phyloP scores from a whole-genome alignment of 2,888 invertebrate species.

The Ophion obscuratus region DNA sequence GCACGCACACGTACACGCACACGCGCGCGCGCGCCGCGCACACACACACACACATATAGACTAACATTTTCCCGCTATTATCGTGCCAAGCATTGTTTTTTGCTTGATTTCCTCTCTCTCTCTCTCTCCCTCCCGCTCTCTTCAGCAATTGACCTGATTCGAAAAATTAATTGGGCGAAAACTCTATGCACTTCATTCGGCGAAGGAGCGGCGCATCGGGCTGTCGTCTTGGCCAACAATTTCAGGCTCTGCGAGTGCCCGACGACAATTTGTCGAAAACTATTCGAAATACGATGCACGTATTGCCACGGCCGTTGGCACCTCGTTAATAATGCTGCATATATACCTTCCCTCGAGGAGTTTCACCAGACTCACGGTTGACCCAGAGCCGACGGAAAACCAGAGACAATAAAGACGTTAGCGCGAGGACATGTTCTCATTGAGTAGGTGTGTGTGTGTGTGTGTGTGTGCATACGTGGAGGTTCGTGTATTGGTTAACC shows the following conservation, averaged over 20 bases:
- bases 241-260: slow-evolving; percentile 16
- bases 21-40: too few relatives aligned
- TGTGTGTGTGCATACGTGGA: not conserved
- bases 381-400: slow-evolving; percentile 24
- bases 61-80: slow-evolving; percentile 4
- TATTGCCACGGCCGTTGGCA: slow-evolving; percentile 74
- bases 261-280: slow-evolving; percentile 72
- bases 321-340: slow-evolving; percentile 77
- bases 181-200: slow-evolving; percentile 23
- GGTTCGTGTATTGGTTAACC: slow-evolving; percentile 23
- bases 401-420: slow-evolving; percentile 49
- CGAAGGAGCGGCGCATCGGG: not conserved
- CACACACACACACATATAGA: not conserved
- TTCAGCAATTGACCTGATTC: slow-evolving; percentile 46
- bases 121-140: not conserved
- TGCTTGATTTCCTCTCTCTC: slow-evolving; percentile 1
- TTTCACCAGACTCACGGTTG: slow-evolving; percentile 15
- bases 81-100: not conserved
- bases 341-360: slow-evolving; percentile 40
- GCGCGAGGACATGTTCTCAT: slow-evolving; percentile 7
- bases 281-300: slow-evolving; percentile 76
- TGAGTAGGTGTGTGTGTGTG: slow-evolving; percentile 19
- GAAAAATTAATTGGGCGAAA: slow-evolving; percentile 49
- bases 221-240: slow-evolving; percentile 42
- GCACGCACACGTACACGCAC: too few relatives aligned